A percentile compares a stretch with the other conserved stretches of the same genome.
Evolutionary conservation across 2,888 invertebrate genomes (phyloP).

Genomic region (Agrochola lota): DNA sequence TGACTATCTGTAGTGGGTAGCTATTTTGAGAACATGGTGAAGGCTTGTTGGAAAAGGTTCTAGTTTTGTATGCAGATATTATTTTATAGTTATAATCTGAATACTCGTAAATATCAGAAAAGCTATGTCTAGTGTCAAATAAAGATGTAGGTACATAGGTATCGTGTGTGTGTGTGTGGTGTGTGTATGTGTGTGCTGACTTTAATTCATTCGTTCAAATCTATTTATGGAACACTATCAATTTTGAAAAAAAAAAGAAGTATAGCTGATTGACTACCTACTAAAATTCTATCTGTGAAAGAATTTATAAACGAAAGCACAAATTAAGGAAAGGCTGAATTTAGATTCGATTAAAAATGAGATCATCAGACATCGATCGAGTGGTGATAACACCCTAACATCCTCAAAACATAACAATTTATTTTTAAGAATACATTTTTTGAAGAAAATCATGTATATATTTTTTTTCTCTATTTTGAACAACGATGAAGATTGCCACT

Average conservation of each 20-base stretch:
- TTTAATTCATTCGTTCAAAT: neutral
- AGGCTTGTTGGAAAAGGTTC: neutral
- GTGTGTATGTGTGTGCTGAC: too few relatives aligned
- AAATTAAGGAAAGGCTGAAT: neutral
- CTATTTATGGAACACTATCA: neutral
- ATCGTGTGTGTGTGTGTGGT: too few relatives aligned
- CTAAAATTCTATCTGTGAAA: neutral
- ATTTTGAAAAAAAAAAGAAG: neutral
- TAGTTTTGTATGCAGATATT: neutral
- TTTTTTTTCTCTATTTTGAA: constrained; percentile 24
- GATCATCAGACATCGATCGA: neutral
- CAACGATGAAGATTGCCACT: constrained; percentile 37
- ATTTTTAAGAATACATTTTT: neutral
- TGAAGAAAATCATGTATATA: neutral
- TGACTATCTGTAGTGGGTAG: constrained; percentile 19
- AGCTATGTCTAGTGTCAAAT: too few relatives aligned
- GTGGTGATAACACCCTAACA: neutral
- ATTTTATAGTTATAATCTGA: neutral
- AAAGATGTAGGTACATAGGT: neutral
- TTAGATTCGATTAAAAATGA: neutral
- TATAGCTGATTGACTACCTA: too few relatives aligned
- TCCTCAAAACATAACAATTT: neutral
- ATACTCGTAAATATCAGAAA: too few relatives aligned
- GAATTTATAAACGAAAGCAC: neutral
- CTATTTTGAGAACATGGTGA: constrained; percentile 10